These are phyloP conservation scores for Adelges cooleyi DNA, from an alignment of 1,140 invertebrate genomes.

Conservation along the genomic window DNA sequence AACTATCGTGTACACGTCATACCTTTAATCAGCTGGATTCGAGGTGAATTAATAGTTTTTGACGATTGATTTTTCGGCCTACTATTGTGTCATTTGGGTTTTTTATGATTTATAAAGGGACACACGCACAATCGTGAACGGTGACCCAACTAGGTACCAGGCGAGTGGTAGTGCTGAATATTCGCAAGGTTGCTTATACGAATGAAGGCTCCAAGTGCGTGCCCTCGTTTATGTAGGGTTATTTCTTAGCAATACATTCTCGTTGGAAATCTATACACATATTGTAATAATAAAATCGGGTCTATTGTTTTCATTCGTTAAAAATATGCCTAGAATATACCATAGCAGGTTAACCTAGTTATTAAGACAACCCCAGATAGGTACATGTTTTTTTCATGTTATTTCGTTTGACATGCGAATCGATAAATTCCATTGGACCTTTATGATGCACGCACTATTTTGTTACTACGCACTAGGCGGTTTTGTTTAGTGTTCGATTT, in stretches of 20 bases:
- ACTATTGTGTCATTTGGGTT: too few species aligned
- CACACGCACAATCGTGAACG: neutral
- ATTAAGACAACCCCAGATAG: too few species aligned
- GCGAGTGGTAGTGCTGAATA: slow-evolving; percentile 1
- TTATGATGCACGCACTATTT: slow-evolving; percentile 9
- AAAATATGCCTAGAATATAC: too few species aligned
- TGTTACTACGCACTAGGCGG: neutral
- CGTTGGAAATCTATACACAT: too few species aligned
- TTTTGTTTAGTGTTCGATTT: neutral
- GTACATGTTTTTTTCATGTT: neutral
- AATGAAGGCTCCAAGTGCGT: too few species aligned
- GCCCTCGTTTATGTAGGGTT: too few species aligned
- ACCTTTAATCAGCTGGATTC: too few species aligned
- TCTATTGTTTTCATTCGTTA: too few species aligned
- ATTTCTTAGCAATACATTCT: too few species aligned
- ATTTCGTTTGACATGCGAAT: slow-evolving; percentile 10
- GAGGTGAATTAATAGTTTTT: too few species aligned
- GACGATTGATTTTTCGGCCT: neutral
- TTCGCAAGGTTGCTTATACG: slow-evolving; percentile 9
- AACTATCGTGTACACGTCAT: too few species aligned
- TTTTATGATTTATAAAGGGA: neutral
- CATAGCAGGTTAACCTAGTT: slow-evolving; percentile 15
- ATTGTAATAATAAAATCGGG: too few species aligned
- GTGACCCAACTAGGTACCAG: slow-evolving; percentile 14
- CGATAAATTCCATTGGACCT: slow-evolving; percentile 16